Evolutionary conservation across 2,888 invertebrate genomes (phyloP), one percentile per base, ranked within the genome.

Genomic region (Diaprepes abbreviatus): DNA sequence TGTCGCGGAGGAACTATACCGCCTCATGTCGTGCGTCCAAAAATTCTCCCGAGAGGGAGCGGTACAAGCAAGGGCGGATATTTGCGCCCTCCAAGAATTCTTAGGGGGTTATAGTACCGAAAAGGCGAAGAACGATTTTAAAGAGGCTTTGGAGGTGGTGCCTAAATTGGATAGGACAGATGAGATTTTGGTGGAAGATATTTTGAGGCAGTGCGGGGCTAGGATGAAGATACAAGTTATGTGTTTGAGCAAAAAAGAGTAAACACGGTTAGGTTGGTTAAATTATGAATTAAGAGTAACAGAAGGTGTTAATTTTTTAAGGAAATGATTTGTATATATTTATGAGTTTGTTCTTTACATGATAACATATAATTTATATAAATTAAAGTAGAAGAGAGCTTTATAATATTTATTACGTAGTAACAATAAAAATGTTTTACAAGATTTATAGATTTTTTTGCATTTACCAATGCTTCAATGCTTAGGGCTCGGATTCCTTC

Each of bases 1-100:
- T 0, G 94, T 97, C 66, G 93, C 94, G 73, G 96, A 97, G 85
- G 97, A 98, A 86, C 86, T 97, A 72, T 92, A 94, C 40, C 88
- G 97, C 9, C 88, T 98, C 9, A 93, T 95, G 86, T 91, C 92
- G 35, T 93, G 94, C 82, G 92, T 93, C 9, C 87, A 87, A 70
- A 87, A 88, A 71, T 92, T 92, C 78, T 90, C 89, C 81, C 86
- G 87, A 74, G 87, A 89, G 65, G 92, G 93, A 45, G 90, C 91
- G 57, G 88, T 92, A 79, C 93, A 94, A 86, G 95, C 95, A 17
- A 88, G 91, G 35, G 89, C 94, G 5, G 97, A 94, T 79, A 88
- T 94, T 67, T 85, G 86, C 40, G 88, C 92, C 10, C 83, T 94
- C 28, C 88, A 89, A 74, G 89, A 90, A 75, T 88, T 91, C 3